Base-by-base conservation (phyloP, 1,140 invertebrate species). In the Pachypsylla venusta region DNA sequence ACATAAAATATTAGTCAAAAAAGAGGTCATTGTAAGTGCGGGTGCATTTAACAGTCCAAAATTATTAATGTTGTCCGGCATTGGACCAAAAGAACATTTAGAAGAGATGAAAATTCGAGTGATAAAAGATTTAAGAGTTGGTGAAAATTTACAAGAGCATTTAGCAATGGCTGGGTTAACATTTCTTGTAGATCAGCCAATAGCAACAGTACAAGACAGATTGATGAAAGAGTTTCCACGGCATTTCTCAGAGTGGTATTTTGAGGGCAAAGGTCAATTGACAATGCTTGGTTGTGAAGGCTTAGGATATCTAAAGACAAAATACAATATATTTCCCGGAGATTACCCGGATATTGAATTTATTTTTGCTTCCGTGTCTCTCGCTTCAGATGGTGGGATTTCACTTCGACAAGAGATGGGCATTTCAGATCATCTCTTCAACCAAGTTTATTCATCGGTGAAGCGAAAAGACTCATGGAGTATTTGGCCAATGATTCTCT, bases 91-190 rank as follows among this genome's bases (percentile, higher is more conserved):
- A 14, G 62, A 64, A 1, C 71, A 76, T 56, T 57, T 75, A 24
- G 53, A 59, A 27, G 20, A 59, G 19, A 12, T 64, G 2, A 64
- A 62, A 12, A 82, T 86, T 25, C 72, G 76, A 1, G 75, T 82
- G 0, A 59, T 83, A 1, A 76, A 77, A 60, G 80, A 92, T 73
- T 74, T 85, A 16, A 83, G 82, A 0, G 85, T 87, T 1, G 86
- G 86, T 1, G 78, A 80, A 56, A 89, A 88, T 68, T 69, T 88
- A 2, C 84, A 86, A 76, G 86, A 89, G 68, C 87, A 90, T 62
- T 77, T 85, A 22, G 79, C 79, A 0, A 74, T 79, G 5, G 26
- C 69, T 73, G 25, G 73, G 76, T 28, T 76, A 71, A 7, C 63
- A 81, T 28, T 70, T 67, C 2, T 76, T 62, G 61, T 71, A 60